Evolutionary conservation across 2,113 vertebrate genomes (phyloP), one percentile per base, ranked within the genome.

Genomic region (Ovis canadensis): DNA sequence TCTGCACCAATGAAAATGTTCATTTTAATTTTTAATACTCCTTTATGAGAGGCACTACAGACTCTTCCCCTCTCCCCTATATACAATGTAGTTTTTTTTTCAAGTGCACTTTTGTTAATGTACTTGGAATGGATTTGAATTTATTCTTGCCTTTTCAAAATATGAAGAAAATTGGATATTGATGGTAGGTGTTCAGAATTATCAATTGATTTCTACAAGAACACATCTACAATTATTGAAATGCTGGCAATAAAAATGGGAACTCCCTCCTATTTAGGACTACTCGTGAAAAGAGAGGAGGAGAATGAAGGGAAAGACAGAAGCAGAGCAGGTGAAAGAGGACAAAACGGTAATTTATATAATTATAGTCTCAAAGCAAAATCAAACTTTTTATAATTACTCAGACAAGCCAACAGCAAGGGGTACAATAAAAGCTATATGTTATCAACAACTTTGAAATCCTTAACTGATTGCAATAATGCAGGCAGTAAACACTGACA

Each of bases 21-120:
- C 81, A 97, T 99, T 99, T 98, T 97, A 98, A 98, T 98, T 97
- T 98, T 99, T 98, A 98, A 98, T 98, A 98, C 74, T 86, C 81
- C 88, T 98, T 97, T 99, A 98, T 98, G 87, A 19, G 78, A 96
- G 95, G 74, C 96, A 98, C 83, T 98, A 97, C 92, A 80, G 77
- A 97, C 88, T 88, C 90, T 90, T 88, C 29, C 85, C 82, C 85
- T 48, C 84, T 96, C 19, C 45, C 21, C 21, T 81, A 33, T 71
- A 83, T 89, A 88, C 67, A 97, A 50, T 27, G 50, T 23, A 96
- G 91, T 97, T 90, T 82, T 40, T 67, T 67, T 71, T 71, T 40
- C 3, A 95, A 98, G 55, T 88, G 50, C 3, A 64, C 82, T 98
- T 86, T 95, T 96, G 90, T 97, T 98, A 97, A 98, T 98, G 87